Base-by-base conservation (phyloP, 2,113 vertebrate species). In the Chaenogobius annularis region DNA sequence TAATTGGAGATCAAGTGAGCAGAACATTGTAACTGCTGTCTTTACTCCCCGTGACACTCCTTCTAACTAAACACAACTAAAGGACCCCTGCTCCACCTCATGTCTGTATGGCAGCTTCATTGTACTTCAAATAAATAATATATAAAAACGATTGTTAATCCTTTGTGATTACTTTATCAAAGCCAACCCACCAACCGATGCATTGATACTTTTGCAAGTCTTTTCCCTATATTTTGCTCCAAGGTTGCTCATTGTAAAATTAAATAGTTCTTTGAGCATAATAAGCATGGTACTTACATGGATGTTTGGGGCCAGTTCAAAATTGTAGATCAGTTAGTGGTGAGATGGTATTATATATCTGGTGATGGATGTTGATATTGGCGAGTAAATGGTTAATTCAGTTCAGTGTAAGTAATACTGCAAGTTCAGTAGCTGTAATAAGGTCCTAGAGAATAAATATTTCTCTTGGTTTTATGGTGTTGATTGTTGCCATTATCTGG, bases 311-410 rank as follows among this genome's bases (percentile, higher is more conserved):
- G 72, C 50, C 72, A 55, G 5, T 81, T 82, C 80, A 87, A 74
- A 72, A 72, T 43, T 66, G 82, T 66, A 73, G 73, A 83, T 86
- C 86, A 83, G 91, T 91, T 90, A 87, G 85, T 87, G 90, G 90
- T 90, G 80, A 74, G 58, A 78, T 56, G 68, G 48, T 70, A 59
- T 83, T 79, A 73, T 79, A 83, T 77, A 73, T 79, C 52, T 23
- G 50, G 73, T 87, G 88, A 92, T 91, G 87, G 82, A 91, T 90
- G 85, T 91, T 90, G 77, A 76, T 90, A 69, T 90, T 91, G 89
- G 88, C 85, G 84, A 83, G 86, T 86, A 89, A 90, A 90, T 88
- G 85, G 79, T 86, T 89, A 74, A 79, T 86, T 86, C 43, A 70
- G 78, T 85, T 87, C 87, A 90, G 77, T 85, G 88, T 88, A 90